Percentiles rank a stretch among this genome's conserved stretches.
phyloP scores from a whole-genome alignment of 2,113 vertebrate genomes.

The Catagonus wagneri region DNA sequence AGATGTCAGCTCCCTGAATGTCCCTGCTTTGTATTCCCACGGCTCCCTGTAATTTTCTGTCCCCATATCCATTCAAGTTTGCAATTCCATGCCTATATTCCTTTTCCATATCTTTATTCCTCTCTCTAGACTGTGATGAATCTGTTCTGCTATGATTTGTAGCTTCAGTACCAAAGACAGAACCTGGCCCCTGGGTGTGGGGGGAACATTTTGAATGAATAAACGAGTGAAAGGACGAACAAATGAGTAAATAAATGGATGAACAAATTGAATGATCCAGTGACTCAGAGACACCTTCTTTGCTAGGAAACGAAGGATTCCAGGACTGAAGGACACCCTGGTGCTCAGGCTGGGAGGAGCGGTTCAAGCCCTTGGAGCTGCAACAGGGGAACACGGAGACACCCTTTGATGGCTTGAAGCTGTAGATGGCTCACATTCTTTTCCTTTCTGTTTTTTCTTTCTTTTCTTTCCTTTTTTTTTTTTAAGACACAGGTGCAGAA shows the following conservation, averaged over 20 bases:
- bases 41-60: background rate
- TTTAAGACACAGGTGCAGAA: no score
- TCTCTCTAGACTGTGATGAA: background rate
- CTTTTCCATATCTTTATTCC: background rate
- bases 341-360: background rate
- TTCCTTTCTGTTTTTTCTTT: no score
- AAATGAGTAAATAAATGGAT: no score
- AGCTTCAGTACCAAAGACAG: background rate
- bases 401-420: no score
- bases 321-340: no score
- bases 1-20: background rate
- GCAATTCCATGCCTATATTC: background rate
- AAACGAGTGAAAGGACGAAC: no score
- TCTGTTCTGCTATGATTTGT: background rate
- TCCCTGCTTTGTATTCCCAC: background rate
- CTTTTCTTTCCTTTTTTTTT: no score
- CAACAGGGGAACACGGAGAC: background rate
- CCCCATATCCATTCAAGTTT: background rate
- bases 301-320: background rate
- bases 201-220: background rate
- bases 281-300: background rate
- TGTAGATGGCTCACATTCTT: background rate
- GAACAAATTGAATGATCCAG: no score
- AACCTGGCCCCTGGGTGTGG: background rate
- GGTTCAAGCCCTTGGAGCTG: background rate